Evolutionary conservation across 2,888 invertebrate species (phyloP).

Genomic region (Punctoribates punctum): DNA sequence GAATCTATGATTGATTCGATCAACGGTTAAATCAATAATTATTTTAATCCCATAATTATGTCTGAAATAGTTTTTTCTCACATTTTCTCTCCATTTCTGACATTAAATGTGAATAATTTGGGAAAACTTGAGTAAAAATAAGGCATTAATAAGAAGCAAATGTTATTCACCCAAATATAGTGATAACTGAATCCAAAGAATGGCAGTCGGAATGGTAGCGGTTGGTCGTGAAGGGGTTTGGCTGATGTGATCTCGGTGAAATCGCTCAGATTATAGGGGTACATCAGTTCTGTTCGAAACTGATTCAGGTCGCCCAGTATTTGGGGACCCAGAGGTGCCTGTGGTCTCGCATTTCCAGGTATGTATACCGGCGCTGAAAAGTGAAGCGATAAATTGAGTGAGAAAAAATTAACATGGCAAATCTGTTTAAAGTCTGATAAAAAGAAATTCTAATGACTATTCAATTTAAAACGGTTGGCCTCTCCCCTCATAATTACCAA

Average conservation of each 20-base stretch:
- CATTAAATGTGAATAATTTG: background rate
- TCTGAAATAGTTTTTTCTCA: background rate
- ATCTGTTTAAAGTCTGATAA: too few species aligned
- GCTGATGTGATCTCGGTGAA: conserved; percentile 73
- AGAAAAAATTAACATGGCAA: background rate
- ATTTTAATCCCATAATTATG: background rate
- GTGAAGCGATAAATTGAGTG: background rate
- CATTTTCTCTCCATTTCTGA: background rate
- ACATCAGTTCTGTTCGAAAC: conserved; percentile 70
- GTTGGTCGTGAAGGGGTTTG: conserved; percentile 81
- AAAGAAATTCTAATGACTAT: background rate
- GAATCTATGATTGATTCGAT: background rate
- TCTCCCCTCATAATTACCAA: too few species aligned
- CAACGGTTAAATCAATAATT: background rate
- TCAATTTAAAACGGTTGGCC: too few species aligned
- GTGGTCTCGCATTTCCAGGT: conserved; percentile 39
- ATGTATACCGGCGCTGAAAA: conserved; percentile 24
- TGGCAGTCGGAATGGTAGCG: conserved; percentile 86
- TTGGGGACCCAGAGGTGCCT: conserved; percentile 15
- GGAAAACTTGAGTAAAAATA: background rate
- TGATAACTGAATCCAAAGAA: conserved; percentile 89
- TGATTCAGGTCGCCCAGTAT: conserved; percentile 36
- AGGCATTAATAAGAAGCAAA: background rate
- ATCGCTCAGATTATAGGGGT: conserved; percentile 74
- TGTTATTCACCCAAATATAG: conserved; percentile 62